Evolutionary conservation across 1,140 invertebrate species (phyloP), one percentile per base, ranked within the genome.

Genomic region (Sycobia sp.): DNA sequence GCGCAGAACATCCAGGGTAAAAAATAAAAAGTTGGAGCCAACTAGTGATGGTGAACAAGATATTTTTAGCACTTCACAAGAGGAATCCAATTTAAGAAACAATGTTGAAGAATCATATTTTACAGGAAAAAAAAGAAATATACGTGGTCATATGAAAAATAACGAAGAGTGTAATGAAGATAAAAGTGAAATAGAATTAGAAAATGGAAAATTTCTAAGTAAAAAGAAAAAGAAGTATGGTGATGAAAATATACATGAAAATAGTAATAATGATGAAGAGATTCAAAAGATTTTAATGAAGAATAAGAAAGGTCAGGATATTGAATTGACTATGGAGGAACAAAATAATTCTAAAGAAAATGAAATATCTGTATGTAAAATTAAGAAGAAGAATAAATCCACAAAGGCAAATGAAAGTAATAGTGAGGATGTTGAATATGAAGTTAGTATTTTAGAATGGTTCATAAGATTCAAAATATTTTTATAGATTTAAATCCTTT

Each of bases 41-140:
- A 66, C 64, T 7, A 80, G 75, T 61, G 76, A 78, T 14, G 71
- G 65, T 38, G 73, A 75, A 34, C 72, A 74, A 0, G 78, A 77
- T 34, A 75, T 75, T 70, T 77, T 78, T 80, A 76, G 73, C 74
- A 77, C 71, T 69, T 54, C 56, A 39, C 58, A 72, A 20, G n/a
- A n/a, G n/a, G n/a, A n/a, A n/a, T n/a, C n/a, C n/a, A n/a, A n/a
- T n/a, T n/a, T n/a, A n/a, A 51, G 46, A 13, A 51, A 67, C 44
- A 50, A 65, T 34, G 47, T 56, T 11, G 55, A 54, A 44, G 62
- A 50, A 18, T 53, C 68, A 43, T 67, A 34, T 25, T 23, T 50
- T 0, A 11, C 54, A 0, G 50, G 55, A 2, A 72, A 70, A 23
- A 76, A 74, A 22, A 71, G 73, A 1, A 51, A 29, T 8, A 54